Evolutionary conservation across 2,113 vertebrate species (phyloP).

Genomic region (Nothoprocta perdicaria): DNA sequence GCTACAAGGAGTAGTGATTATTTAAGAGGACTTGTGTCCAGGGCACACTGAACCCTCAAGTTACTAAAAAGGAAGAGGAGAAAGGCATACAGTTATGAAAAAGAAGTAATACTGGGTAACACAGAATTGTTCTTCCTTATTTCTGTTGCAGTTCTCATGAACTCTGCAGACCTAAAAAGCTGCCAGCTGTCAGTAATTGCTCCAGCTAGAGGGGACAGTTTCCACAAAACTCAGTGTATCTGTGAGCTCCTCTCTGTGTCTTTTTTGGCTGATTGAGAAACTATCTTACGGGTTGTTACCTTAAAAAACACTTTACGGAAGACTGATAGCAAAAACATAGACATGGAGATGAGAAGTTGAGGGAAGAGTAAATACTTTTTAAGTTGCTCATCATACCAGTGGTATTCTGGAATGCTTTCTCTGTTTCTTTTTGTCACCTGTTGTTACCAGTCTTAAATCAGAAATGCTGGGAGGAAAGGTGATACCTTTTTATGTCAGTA

Average conservation of each 20-base stretch:
- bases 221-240: neutral
- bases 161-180: neutral
- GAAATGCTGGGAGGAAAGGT: neutral
- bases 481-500: neutral
- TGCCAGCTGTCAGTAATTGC: neutral
- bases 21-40: neutral
- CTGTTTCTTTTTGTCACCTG: neutral
- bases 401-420: neutral
- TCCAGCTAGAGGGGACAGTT: neutral
- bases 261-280: neutral
- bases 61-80: neutral
- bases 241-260: neutral
- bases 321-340: neutral
- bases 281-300: neutral
- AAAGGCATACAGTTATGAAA: neutral
- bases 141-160: neutral
- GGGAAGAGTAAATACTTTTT: neutral
- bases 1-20: accelerated
- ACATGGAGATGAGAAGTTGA: neutral
- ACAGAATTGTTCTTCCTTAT: neutral
- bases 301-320: neutral
- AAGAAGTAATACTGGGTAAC: neutral
- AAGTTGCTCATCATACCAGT: neutral
- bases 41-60: neutral
- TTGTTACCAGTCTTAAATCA: neutral